Evolutionary conservation across 2,113 vertebrate genomes (phyloP).

Genomic region (Bombycilla garrulus): DNA sequence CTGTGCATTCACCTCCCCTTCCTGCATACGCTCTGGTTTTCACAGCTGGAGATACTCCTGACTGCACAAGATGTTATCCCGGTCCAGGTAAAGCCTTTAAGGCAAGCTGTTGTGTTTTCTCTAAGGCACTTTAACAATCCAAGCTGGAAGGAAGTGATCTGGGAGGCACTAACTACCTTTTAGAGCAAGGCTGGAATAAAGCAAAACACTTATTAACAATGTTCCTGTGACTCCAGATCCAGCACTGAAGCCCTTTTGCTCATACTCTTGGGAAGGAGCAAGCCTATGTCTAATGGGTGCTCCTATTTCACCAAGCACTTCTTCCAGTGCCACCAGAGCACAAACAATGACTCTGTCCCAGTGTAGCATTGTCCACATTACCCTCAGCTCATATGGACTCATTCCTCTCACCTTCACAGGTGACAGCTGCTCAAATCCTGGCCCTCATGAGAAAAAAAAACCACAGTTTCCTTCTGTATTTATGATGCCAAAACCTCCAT

Average conservation of each 20-base stretch:
- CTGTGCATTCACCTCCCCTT: accelerated
- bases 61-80: background rate
- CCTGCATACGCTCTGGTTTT: background rate
- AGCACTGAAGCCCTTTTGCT: background rate
- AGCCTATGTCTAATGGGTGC: background rate
- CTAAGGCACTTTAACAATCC: constrained; percentile 62
- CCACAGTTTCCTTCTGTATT: background rate
- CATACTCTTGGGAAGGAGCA: background rate
- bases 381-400: background rate
- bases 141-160: background rate
- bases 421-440: background rate
- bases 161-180: constrained; percentile 24
- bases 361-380: background rate
- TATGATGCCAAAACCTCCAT: background rate
- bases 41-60: background rate
- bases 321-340: background rate
- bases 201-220: background rate
- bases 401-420: background rate
- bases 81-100: constrained; percentile 40
- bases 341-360: background rate
- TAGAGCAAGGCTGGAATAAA: background rate
- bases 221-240: background rate
- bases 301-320: background rate
- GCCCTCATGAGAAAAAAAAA: background rate
- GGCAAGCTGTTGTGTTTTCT: constrained; percentile 41